These are phyloP conservation scores for Stomatorhinus walkeri DNA, from an alignment of 2,797 vertebrate species.

Conservation along the genomic window DNA sequence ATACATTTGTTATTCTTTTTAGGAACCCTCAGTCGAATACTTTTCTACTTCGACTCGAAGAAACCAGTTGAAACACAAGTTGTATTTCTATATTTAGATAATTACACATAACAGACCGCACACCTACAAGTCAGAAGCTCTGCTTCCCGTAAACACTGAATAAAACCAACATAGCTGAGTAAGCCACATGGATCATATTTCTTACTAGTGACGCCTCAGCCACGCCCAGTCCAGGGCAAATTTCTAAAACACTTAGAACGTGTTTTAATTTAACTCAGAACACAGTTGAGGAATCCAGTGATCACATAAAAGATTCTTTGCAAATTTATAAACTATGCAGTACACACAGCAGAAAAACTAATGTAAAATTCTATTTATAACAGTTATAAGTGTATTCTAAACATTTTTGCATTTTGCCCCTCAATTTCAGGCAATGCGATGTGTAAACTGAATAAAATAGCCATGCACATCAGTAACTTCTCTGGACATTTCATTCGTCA, in stretches of 20 bases:
- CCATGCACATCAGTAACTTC: background rate
- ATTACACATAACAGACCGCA: background rate
- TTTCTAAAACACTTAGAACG: background rate
- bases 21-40: background rate
- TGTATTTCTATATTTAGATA: slow-evolving; percentile 12
- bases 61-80: background rate
- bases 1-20: background rate
- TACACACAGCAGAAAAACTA: background rate
- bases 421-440: background rate
- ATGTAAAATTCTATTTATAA: background rate
- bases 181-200: slow-evolving; percentile 23
- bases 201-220: slow-evolving; percentile 16
- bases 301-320: background rate
- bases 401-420: background rate
- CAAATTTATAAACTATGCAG: background rate
- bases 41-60: background rate
- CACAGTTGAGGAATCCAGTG: background rate
- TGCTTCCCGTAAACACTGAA: background rate
- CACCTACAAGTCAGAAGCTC: background rate
- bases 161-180: background rate
- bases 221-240: slow-evolving; percentile 11
- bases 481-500: background rate
- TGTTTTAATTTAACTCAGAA: background rate
- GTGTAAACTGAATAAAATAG: background rate
- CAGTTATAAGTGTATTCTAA: background rate